Conservation (phyloP, 2,797 vertebrate genomes). For the Phoxinus dragarum region DNA sequence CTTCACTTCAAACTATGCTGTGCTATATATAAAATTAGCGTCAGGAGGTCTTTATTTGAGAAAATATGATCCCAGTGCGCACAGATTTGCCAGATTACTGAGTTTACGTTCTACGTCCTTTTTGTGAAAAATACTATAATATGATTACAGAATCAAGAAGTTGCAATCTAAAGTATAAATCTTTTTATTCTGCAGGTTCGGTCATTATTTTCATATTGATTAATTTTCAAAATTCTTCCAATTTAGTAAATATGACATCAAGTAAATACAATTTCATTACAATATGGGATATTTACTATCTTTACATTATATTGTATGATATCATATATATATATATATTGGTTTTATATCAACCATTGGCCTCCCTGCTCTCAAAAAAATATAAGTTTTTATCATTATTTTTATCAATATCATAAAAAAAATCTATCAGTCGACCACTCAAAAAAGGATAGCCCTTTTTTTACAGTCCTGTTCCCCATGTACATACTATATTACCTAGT, state of each 20-base stretch:
- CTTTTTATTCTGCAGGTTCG: background rate
- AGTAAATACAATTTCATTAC: background rate
- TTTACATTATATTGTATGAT: background rate
- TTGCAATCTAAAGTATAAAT: background rate
- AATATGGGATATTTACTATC: background rate
- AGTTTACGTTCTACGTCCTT: background rate
- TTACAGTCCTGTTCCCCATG: too few relatives aligned
- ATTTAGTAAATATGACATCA: background rate
- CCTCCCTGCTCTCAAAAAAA: background rate
- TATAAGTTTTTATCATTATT: too few relatives aligned
- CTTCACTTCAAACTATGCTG: background rate
- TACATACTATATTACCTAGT: too few relatives aligned
- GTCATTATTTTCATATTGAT: background rate
- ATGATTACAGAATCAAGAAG: background rate
- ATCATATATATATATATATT: background rate
- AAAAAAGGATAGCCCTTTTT: background rate
- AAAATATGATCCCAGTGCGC: background rate
- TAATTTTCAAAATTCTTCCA: background rate
- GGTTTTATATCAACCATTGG: background rate
- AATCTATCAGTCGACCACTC: background rate
- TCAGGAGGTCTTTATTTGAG: background rate
- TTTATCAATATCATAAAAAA: too few relatives aligned
- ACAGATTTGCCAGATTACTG: background rate
- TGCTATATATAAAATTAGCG: background rate
- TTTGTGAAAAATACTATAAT: background rate